Conservation (phyloP, 2,113 vertebrate genomes). For the Triplophysa dalaica region DNA sequence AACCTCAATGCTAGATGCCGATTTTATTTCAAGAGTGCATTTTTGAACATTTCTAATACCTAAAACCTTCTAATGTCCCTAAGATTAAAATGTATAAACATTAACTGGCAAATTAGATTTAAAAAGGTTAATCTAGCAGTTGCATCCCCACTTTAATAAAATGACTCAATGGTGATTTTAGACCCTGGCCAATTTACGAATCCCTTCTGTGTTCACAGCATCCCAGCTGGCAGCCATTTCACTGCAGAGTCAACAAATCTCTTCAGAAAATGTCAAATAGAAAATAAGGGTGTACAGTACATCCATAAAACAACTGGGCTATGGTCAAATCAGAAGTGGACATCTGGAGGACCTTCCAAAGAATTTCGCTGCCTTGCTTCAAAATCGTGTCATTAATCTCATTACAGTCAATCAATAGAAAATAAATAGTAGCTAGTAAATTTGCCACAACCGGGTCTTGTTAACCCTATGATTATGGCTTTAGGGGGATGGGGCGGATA, state of each 20-base stretch:
- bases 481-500: too few species aligned
- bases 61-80: too few species aligned
- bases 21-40: too few species aligned
- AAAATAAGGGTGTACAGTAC: neutral
- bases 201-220: slow-evolving; percentile 20
- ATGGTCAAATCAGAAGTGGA: neutral
- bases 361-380: neutral
- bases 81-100: too few species aligned
- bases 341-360: neutral
- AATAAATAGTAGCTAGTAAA: too few species aligned
- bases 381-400: neutral
- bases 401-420: too few species aligned
- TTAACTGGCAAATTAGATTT: too few species aligned
- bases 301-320: slow-evolving; percentile 7
- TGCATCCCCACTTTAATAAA: neutral
- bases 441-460: too few species aligned
- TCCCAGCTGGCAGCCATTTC: slow-evolving; percentile 10
- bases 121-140: too few species aligned
- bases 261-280: slow-evolving; percentile 18
- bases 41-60: too few species aligned
- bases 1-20: too few species aligned
- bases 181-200: slow-evolving; percentile 16
- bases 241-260: slow-evolving; percentile 16
- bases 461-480: too few species aligned
- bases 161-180: slow-evolving; percentile 5